A percentile compares a stretch with the other conserved stretches of the same genome.
phyloP scores from a whole-genome alignment of 2,113 vertebrate species.

The Podiceps cristatus region DNA sequence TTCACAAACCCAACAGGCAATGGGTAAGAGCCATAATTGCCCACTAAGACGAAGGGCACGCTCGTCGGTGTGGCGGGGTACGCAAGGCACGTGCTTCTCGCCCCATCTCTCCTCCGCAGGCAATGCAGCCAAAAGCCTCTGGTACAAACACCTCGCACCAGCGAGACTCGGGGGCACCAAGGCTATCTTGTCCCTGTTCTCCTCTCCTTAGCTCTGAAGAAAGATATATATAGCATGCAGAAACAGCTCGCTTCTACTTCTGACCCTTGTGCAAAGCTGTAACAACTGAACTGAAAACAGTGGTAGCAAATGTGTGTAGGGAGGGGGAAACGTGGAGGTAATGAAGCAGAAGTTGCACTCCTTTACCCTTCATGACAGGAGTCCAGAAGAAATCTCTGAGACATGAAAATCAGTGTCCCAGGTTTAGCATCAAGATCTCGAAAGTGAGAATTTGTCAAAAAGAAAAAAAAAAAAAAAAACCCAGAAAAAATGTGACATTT shows the following conservation, averaged over 20 bases:
- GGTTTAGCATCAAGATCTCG: not conserved
- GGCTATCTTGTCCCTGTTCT: not conserved
- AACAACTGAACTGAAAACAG: not conserved
- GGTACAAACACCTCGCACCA: not conserved
- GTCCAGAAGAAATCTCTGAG: not conserved
- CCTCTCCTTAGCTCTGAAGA: not conserved
- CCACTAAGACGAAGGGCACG: not conserved
- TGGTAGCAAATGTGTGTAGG: fast-evolving
- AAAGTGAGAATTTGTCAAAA: not conserved
- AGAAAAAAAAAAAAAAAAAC: no score
- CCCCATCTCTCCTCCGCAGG: not conserved
- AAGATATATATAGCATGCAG: not conserved
- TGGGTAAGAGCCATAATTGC: not conserved
- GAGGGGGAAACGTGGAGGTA: not conserved
- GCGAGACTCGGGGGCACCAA: not conserved
- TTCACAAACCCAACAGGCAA: not conserved
- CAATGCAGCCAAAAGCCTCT: not conserved
- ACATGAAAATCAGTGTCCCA: not conserved
- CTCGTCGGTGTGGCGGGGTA: fast-evolving
- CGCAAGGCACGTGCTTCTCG: not conserved
- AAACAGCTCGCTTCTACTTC: not conserved
- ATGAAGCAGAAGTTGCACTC: not conserved
- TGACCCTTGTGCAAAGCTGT: not conserved
- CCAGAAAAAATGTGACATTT: no score
- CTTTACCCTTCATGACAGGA: not conserved